Evolutionary conservation across 2,797 vertebrate genomes (phyloP).

Genomic region (Oreortyx pictus): DNA sequence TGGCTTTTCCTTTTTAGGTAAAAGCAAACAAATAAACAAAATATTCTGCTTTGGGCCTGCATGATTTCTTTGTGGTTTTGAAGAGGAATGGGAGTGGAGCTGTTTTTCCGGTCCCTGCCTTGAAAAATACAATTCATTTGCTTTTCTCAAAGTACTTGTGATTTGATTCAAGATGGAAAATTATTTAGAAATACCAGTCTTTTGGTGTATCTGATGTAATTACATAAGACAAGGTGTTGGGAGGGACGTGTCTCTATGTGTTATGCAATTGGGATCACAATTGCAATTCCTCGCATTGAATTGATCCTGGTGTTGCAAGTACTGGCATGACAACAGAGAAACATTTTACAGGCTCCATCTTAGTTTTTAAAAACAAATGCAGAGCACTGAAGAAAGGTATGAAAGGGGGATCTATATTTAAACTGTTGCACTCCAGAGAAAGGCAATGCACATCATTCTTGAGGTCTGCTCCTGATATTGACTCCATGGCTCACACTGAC

Average conservation of each 20-base stretch:
- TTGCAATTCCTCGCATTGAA: neutral
- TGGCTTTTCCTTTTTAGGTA: slow-evolving; percentile 40
- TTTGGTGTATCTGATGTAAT: neutral
- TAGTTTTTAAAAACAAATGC: slow-evolving; percentile 10
- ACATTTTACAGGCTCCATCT: neutral
- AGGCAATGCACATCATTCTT: neutral
- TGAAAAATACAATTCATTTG: neutral
- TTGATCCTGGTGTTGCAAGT: slow-evolving; percentile 14
- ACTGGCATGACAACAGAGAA: slow-evolving; percentile 19
- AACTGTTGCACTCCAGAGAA: neutral
- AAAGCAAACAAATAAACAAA: slow-evolving; percentile 57
- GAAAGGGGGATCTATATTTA: slow-evolving; percentile 29
- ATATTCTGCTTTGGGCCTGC: neutral
- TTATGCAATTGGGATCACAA: neutral
- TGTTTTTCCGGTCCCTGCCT: neutral
- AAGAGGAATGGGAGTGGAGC: neutral
- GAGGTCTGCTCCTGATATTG: neutral
- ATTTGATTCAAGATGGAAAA: neutral
- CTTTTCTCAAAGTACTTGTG: neutral
- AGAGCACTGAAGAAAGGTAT: slow-evolving; percentile 13
- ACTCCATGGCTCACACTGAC: neutral
- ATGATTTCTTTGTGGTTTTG: neutral
- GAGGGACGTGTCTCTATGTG: neutral
- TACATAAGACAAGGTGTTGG: neutral
- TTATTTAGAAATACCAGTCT: neutral